Percentiles rank a stretch among this genome's conserved stretches.
Evolutionary conservation across 1,140 invertebrate species (phyloP).

Genomic region (Paraescarpia echinospica): DNA sequence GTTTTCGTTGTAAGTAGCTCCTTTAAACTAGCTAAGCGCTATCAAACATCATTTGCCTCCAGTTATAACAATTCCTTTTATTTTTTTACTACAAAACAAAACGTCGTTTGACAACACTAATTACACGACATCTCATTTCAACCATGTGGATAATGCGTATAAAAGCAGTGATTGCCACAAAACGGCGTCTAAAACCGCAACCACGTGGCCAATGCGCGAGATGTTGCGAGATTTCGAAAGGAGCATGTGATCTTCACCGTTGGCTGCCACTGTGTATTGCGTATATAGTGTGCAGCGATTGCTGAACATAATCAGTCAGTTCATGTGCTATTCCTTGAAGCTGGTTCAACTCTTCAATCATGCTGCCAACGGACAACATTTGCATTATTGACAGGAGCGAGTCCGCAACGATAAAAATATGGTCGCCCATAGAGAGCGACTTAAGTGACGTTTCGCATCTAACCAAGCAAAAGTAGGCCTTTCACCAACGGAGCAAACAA

Average conservation of each 20-base stretch:
- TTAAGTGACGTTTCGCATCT: background rate
- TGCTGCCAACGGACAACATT: background rate
- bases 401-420: background rate
- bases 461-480: background rate
- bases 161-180: background rate
- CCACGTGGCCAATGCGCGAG: background rate
- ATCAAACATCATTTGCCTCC: background rate
- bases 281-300: background rate
- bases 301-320: background rate
- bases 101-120: background rate
- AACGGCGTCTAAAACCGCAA: background rate
- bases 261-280: background rate
- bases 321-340: background rate
- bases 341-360: background rate
- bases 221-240: background rate
- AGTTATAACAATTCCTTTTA: too few relatives aligned
- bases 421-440: background rate
- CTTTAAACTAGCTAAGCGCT: background rate
- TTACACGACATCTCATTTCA: background rate
- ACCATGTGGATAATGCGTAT: background rate
- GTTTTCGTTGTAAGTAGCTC: background rate
- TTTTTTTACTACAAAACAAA: background rate
- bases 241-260: background rate
- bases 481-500: background rate
- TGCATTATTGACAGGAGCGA: slow-evolving; percentile 4